Base-by-base conservation (phyloP, 2,113 vertebrate genomes). In the Hyperopisus bebe region DNA sequence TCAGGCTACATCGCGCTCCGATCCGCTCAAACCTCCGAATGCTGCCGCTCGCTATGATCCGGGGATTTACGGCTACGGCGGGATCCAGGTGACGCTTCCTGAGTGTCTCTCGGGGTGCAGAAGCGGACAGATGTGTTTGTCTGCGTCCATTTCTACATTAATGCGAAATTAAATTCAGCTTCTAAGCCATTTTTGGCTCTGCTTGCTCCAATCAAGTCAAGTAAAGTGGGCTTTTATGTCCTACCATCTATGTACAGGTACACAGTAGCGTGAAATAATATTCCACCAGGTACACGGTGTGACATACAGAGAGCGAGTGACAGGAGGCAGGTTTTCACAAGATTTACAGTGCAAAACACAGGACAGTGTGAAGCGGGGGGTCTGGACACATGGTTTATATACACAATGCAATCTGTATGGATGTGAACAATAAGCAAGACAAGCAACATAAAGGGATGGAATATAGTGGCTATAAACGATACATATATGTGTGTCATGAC, bases 21-120 rank as follows among this genome's bases (percentile, higher is more conserved):
- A 93, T 94, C 95, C 95, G 94, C 95, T 93, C 95, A 93, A 93
- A 94, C 44, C 44, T 6, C 44, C 19, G 19, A 47, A 8, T 21
- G 3, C 82, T 24, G 82, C 44, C 27, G 62, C 24, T 24, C 8
- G 1, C 46, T 4, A 74, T 77, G 35, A 80, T 42, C 74, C 2
- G 5, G 5, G 15, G 17, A 42, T 80, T 35, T 19, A 80, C 35
- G 0, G 15, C 74, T 5, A n/a, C 15, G 13, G 5, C 17, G 35
- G 31, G 74, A 80, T 42, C 74, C 74, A 19, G 74, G 17, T 50
- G 58, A 88, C 13, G 74, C 66, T 74, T 74, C 31, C 66, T 15
- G 27, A 5, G 66, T 2, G n/a, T 74, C n/a, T 35, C n/a, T 35
- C 31, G 19, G 15, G 13, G 35, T n/a, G 17, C 35, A 80, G 27